phyloP scores from a whole-genome alignment of 2,797 vertebrate genomes.

The Pseudotriccus pelzelni region DNA sequence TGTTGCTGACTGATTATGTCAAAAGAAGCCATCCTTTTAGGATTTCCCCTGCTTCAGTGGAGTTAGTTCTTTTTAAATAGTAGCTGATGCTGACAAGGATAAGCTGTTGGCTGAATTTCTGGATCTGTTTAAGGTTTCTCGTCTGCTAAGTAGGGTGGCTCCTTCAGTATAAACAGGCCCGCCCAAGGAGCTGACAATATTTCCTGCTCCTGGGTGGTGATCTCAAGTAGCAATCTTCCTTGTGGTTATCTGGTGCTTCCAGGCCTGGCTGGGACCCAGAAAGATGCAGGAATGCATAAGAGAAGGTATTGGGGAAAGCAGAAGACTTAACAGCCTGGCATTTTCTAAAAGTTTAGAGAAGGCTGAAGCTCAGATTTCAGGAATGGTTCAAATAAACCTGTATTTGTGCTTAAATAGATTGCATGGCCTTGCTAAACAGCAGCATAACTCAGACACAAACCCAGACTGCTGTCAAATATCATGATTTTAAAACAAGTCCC shows the following conservation, averaged over 20 bases:
- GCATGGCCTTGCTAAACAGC: background rate
- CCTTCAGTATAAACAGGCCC: background rate
- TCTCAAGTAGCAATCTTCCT: constrained; percentile 13
- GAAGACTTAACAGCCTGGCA: background rate
- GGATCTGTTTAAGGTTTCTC: background rate
- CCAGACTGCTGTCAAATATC: background rate
- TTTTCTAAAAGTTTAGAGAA: background rate
- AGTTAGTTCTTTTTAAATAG: background rate
- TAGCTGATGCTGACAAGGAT: background rate
- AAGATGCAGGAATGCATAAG: background rate
- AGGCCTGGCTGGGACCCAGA: constrained; percentile 33
- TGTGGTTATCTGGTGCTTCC: constrained; percentile 31
- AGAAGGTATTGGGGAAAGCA: background rate
- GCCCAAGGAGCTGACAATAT: background rate
- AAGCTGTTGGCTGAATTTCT: background rate
- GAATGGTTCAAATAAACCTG: background rate
- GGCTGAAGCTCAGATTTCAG: background rate
- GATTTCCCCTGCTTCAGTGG: background rate
- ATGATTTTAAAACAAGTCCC: background rate
- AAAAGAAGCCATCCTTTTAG: background rate
- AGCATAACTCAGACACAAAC: background rate
- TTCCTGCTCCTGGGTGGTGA: constrained; percentile 56
- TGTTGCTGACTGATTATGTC: background rate
- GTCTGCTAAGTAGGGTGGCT: background rate
- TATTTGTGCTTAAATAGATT: background rate